Evolutionary conservation across 1,140 invertebrate species (phyloP), one percentile per base, ranked within the genome.

Genomic region (Bombus consobrinus): DNA sequence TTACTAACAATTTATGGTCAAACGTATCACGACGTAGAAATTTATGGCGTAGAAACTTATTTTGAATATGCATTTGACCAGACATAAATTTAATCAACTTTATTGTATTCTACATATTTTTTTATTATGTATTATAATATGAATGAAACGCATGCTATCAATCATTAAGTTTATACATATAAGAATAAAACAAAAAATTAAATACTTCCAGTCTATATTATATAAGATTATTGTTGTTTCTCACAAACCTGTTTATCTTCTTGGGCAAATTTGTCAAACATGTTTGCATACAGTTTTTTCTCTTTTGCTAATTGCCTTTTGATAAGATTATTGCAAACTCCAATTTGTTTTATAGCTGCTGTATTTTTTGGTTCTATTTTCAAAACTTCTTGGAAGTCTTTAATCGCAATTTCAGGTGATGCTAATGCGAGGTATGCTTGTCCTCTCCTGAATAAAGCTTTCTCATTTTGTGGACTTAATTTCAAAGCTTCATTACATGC

Each of bases 251-350:
- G 96, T 94, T 96, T 96, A 94, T 98, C 98, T 93, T 96, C 96
- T 91, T 97, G 96, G 4, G 98, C 97, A 95, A 98, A 97, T 94
- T 98, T 98, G 87, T 98, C 97, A 93, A 99, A 99, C 98, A 99
- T 99, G 93, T 98, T 99, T 5, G 97, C 97, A 95, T 99, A 99
- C 22, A 98, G 96, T 91, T 98, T 97, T 95, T 98, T 99, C 93
- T 99, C 99, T 88, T 97, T 97, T 66, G 97, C 95, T 80, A 97
- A 96, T 87, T 98, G 97, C 85, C 97, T 96, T 94, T 97, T 97
- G 8, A 99, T 96, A 73, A 97, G 96, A 81, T 97, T 96, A 77
- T 97, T 97, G 94, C 98, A 98, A 34, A 97, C 91, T 1, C 96
- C 92, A 32, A 98, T 95, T 93, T 99, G 97, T 92, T 98, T 97